Evolutionary conservation across 1,140 invertebrate genomes (phyloP).

Genomic region (Amphibalanus amphitrite): DNA sequence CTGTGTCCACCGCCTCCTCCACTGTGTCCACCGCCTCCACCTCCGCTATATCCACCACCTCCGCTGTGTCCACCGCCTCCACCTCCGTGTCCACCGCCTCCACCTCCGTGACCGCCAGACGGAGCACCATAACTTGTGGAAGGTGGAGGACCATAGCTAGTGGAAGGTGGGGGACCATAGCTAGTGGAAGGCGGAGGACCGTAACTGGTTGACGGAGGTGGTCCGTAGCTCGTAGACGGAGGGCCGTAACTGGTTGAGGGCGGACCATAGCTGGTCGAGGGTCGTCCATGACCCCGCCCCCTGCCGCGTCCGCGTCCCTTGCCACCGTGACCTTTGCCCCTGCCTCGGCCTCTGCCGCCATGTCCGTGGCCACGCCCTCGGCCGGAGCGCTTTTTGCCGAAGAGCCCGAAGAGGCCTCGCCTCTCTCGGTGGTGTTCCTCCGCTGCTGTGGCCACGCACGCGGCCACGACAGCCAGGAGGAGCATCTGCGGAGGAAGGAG

Average conservation of each 20-base stretch:
- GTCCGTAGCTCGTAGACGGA: neutral
- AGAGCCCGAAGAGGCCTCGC: neutral
- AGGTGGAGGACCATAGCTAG: neutral
- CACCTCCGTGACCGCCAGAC: neutral
- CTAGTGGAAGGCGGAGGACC: neutral
- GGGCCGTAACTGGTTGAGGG: neutral
- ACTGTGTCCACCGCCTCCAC: neutral
- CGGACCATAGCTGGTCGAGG: neutral
- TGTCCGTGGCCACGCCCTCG: neutral
- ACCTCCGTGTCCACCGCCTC: too few species aligned
- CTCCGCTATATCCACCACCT: neutral
- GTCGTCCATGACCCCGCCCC: neutral
- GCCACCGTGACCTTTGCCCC: neutral
- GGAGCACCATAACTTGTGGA: neutral
- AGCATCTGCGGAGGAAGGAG: neutral
- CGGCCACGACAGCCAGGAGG: neutral
- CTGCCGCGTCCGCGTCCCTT: neutral
- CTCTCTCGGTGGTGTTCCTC: neutral
- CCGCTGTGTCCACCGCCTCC: too few species aligned
- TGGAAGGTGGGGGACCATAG: neutral
- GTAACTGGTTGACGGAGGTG: neutral
- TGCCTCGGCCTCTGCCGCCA: too few species aligned
- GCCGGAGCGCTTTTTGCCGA: neutral
- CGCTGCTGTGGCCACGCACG: neutral
- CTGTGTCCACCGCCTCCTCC: neutral